Conservation (phyloP, 2,888 invertebrate genomes). For the Hypolimnas misippus region DNA sequence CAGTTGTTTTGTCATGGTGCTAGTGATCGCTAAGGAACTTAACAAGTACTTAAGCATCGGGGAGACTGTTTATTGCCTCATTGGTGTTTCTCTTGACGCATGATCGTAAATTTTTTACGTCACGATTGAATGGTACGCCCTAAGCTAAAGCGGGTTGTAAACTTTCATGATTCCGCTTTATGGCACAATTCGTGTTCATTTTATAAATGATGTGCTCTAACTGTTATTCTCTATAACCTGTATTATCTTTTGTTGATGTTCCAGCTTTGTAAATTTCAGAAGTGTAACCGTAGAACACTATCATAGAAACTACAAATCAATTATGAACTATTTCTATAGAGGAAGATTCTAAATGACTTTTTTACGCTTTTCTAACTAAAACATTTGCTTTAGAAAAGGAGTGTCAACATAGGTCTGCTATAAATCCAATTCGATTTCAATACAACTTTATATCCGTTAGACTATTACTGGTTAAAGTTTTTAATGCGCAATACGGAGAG, state of each 20-base stretch:
- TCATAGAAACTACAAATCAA: too few relatives aligned
- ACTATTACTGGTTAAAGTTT: slow-evolving; percentile 14
- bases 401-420: too few relatives aligned
- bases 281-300: too few relatives aligned
- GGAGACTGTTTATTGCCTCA: slow-evolving; percentile 79
- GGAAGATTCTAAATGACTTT: too few relatives aligned
- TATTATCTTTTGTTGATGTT: slow-evolving; percentile 33
- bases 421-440: slow-evolving; percentile 23
- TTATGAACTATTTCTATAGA: too few relatives aligned
- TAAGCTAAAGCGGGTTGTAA: slow-evolving; percentile 82
- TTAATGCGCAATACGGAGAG: slow-evolving; percentile 7
- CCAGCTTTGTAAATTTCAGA: neutral
- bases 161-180: slow-evolving; percentile 81
- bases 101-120: slow-evolving; percentile 81
- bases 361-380: too few relatives aligned
- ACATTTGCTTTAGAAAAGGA: too few relatives aligned
- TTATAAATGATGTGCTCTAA: slow-evolving; percentile 77
- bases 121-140: slow-evolving; percentile 79
- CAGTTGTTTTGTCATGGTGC: slow-evolving; percentile 44
- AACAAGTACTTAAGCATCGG: slow-evolving; percentile 72
- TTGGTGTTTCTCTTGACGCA: slow-evolving; percentile 82
- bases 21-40: slow-evolving; percentile 77
- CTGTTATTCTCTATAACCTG: slow-evolving; percentile 48
- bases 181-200: slow-evolving; percentile 78
- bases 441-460: slow-evolving; percentile 16